Conservation (phyloP, 92 coral and sea anemone genomes). For the Parazoanthus swiftii region DNA sequence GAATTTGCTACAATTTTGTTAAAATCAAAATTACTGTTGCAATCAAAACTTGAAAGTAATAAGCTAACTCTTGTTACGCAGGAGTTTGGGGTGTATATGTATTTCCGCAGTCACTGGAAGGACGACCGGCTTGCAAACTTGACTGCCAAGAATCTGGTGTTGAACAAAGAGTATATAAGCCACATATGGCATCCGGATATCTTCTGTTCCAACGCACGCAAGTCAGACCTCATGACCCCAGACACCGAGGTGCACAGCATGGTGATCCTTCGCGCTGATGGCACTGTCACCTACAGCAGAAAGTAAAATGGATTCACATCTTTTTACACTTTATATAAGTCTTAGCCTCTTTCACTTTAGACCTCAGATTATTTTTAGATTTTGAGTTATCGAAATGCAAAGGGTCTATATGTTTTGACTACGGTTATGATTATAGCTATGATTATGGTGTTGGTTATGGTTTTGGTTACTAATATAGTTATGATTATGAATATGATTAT, state of each 20-base stretch:
- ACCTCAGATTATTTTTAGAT: not conserved
- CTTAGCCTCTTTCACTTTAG: too few species aligned
- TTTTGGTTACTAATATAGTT: too few species aligned
- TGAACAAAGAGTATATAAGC: constrained; percentile 47
- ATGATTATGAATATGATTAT: too few species aligned
- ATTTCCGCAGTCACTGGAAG: constrained; percentile 43
- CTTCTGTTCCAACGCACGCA: constrained; percentile 55
- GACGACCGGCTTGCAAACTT: constrained; percentile 48
- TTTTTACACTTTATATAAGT: too few species aligned
- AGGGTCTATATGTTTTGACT: too few species aligned
- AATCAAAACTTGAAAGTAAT: too few species aligned
- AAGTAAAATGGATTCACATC: not conserved
- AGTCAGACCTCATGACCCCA: constrained; percentile 48
- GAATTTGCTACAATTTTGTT: too few species aligned
- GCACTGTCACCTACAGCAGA: constrained; percentile 28
- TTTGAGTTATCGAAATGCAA: too few species aligned
- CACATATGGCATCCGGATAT: constrained; percentile 53
- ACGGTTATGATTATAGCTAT: too few species aligned
- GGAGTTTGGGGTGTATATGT: constrained; percentile 51
- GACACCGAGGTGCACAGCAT: constrained; percentile 42
- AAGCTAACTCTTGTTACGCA: not conserved
- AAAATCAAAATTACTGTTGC: too few species aligned
- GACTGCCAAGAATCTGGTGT: constrained; percentile 34
- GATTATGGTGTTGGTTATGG: too few species aligned
- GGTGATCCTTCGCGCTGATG: constrained; percentile 32